Evolutionary conservation across 2,888 invertebrate genomes (phyloP).

Genomic region (Hydriomena furcata): DNA sequence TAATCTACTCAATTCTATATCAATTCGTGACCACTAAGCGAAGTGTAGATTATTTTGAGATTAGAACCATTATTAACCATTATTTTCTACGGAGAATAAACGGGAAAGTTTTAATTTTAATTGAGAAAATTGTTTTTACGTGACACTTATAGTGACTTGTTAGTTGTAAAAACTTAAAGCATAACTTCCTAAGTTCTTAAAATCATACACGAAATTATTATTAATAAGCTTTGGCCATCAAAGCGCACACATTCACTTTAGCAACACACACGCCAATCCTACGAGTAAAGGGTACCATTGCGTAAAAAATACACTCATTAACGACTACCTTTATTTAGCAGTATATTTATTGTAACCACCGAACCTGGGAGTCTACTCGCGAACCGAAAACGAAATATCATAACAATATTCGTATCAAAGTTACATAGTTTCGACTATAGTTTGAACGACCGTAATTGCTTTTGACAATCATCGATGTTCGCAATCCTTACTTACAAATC

Average conservation of each 20-base stretch:
- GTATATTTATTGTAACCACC: too few species aligned
- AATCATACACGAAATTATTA: conserved; percentile 40
- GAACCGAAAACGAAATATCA: too few species aligned
- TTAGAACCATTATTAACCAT: conserved; percentile 3
- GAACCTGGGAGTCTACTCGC: too few species aligned
- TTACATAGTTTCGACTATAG: too few species aligned
- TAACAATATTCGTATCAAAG: too few species aligned
- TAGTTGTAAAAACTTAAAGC: conserved; percentile 53
- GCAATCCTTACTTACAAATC: too few species aligned
- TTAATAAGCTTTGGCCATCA: conserved; percentile 55
- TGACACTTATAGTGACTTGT: conserved; percentile 72
- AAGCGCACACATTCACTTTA: conserved; percentile 52
- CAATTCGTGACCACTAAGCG: conserved; percentile 18
- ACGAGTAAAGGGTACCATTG: conserved; percentile 7
- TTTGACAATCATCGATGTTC: too few species aligned
- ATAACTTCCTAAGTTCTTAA: conserved; percentile 41
- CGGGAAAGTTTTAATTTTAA: not conserved
- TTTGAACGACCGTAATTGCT: too few species aligned
- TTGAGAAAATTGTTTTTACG: conserved; percentile 40
- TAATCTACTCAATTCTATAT: conserved; percentile 32
- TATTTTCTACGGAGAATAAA: conserved; percentile 2
- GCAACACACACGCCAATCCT: conserved; percentile 35
- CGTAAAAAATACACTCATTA: conserved; percentile 1
- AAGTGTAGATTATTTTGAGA: conserved; percentile 10
- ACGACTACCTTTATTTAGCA: not conserved